Percentiles rank a stretch among this genome's conserved stretches.
phyloP scores from a whole-genome alignment of 2,113 vertebrate species.

The Pitta sordida region DNA sequence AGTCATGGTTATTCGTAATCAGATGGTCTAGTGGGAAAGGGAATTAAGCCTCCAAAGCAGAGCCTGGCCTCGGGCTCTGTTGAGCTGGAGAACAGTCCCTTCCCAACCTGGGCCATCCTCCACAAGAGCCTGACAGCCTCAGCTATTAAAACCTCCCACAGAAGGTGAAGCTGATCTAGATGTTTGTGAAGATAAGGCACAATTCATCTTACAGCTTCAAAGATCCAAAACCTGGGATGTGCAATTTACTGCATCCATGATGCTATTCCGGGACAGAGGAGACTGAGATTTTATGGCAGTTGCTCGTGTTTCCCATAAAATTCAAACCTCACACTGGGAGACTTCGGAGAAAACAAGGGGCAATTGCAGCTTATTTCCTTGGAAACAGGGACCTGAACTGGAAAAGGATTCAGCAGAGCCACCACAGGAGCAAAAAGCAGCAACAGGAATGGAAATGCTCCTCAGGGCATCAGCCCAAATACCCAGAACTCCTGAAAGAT shows the following conservation, averaged over 20 bases:
- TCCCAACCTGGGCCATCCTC: neutral
- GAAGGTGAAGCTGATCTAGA: neutral
- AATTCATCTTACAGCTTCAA: neutral
- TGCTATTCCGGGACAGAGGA: neutral
- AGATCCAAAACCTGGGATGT: neutral
- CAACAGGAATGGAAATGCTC: neutral
- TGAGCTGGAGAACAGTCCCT: neutral
- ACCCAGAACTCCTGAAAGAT: neutral
- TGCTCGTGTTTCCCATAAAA: neutral
- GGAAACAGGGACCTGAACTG: neutral
- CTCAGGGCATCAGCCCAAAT: neutral
- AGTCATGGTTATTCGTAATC: constrained; percentile 22
- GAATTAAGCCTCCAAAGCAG: neutral
- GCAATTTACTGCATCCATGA: neutral
- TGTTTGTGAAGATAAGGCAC: neutral
- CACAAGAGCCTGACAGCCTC: neutral
- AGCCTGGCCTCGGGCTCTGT: neutral
- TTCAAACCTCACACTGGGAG: neutral
- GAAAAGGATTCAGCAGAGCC: neutral
- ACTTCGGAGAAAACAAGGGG: neutral
- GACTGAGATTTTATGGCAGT: neutral
- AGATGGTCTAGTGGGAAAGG: constrained; percentile 24
- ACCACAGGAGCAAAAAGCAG: neutral
- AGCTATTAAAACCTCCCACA: neutral
- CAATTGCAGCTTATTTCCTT: neutral